Conservation (phyloP, 2,113 vertebrate species). For the Bubalus kerabau region DNA sequence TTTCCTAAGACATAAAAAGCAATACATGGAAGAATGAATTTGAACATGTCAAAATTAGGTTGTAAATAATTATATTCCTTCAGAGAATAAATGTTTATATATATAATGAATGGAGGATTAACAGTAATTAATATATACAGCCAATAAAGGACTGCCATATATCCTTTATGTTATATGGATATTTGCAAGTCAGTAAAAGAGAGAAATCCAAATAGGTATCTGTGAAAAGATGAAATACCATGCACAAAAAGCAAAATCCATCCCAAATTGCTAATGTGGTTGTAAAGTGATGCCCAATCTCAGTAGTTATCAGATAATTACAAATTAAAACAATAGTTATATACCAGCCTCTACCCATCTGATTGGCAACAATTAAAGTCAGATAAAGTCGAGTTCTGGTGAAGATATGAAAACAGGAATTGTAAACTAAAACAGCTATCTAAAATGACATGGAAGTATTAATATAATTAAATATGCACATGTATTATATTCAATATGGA, state of each 20-base stretch:
- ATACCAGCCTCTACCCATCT: neutral
- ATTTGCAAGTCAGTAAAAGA: neutral
- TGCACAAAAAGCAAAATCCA: neutral
- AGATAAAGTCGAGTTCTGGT: neutral
- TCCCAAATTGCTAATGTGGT: neutral
- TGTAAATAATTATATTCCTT: neutral
- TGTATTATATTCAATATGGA: neutral
- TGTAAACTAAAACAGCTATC: neutral
- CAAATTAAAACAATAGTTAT: neutral
- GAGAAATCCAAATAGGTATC: neutral
- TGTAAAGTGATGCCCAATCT: neutral
- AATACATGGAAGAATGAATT: neutral
- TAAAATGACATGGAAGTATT: neutral
- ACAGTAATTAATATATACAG: neutral
- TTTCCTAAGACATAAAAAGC: neutral
- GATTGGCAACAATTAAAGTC: neutral
- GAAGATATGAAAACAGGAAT: neutral
- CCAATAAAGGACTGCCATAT: neutral
- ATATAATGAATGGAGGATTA: neutral
- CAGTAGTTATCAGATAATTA: neutral
- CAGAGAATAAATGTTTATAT: neutral
- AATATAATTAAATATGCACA: neutral
- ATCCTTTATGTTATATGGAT: neutral
- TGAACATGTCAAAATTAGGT: neutral
- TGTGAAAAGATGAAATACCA: neutral